Conservation (phyloP, 2,797 vertebrate genomes). For the Falco naumanni region DNA sequence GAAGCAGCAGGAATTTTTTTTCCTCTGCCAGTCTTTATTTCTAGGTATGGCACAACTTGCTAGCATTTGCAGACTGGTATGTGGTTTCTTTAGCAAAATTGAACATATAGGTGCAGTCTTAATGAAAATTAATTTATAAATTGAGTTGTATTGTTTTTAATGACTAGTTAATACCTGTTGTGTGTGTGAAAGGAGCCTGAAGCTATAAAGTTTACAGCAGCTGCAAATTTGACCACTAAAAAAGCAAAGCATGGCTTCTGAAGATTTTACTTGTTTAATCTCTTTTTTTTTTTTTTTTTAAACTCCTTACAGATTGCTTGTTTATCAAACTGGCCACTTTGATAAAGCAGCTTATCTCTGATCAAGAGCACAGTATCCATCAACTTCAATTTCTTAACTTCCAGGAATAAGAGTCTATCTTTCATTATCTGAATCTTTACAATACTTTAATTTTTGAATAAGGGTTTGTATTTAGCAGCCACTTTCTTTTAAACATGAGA, state of each 20-base stretch:
- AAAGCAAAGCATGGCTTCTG: background rate
- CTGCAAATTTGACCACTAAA: background rate
- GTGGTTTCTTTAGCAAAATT: background rate
- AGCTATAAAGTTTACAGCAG: background rate
- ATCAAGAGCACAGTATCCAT: background rate
- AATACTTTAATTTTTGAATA: background rate
- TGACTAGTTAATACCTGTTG: background rate
- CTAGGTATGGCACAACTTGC: background rate
- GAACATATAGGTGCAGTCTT: background rate
- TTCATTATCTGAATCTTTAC: background rate
- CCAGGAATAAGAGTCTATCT: background rate
- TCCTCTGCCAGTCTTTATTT: background rate
- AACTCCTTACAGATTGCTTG: background rate
- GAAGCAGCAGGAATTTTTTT: background rate
- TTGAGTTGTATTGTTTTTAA: background rate
- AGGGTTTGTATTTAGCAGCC: background rate
- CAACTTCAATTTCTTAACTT: background rate
- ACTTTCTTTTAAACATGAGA: background rate
- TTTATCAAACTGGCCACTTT: constrained; percentile 40
- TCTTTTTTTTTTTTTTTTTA: constrained; percentile 12
- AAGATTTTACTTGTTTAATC: constrained; percentile 15
- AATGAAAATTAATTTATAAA: constrained; percentile 8
- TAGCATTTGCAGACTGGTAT: background rate
- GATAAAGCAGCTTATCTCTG: constrained; percentile 33
- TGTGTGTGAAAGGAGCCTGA: background rate